Percentiles rank a stretch among this genome's conserved stretches.
Conservation (phyloP, 2,888 invertebrate species). For the Acanthosepion esculentum region DNA sequence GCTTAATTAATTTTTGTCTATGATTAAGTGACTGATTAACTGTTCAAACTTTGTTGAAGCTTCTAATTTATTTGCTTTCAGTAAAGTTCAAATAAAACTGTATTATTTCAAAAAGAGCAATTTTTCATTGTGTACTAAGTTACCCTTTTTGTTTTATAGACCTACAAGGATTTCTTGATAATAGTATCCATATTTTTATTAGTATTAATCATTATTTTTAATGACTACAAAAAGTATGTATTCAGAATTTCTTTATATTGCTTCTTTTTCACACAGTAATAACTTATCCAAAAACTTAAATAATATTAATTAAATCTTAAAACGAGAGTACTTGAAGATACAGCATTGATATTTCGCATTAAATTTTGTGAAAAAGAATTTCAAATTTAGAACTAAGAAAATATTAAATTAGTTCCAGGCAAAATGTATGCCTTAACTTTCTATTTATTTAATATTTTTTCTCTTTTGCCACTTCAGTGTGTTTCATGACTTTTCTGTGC, state of each 20-base stretch:
- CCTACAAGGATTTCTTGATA: not conserved
- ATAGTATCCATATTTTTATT: not conserved
- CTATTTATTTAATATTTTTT: not conserved
- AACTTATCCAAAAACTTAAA: not conserved
- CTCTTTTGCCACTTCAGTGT: not conserved
- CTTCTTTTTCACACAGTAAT: not conserved
- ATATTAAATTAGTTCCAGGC: not conserved
- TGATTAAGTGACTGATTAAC: no score
- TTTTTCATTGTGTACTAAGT: not conserved
- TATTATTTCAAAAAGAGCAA: not conserved
- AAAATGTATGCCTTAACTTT: not conserved
- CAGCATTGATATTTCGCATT: not conserved
- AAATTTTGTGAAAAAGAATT: not conserved
- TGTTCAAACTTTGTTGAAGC: not conserved
- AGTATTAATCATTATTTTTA: not conserved
- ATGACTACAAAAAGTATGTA: not conserved
- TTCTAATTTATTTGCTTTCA: not conserved
- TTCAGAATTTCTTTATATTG: not conserved
- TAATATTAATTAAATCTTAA: not conserved
- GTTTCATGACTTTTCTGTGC: not conserved
- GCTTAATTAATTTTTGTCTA: no score
- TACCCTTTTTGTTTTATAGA: not conserved
- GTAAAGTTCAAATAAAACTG: no score
- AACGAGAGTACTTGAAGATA: not conserved
- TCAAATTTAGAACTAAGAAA: not conserved